phyloP scores from a whole-genome alignment of 35 echinoderm and acorn worm species.

The Apostichopus californicus region DNA sequence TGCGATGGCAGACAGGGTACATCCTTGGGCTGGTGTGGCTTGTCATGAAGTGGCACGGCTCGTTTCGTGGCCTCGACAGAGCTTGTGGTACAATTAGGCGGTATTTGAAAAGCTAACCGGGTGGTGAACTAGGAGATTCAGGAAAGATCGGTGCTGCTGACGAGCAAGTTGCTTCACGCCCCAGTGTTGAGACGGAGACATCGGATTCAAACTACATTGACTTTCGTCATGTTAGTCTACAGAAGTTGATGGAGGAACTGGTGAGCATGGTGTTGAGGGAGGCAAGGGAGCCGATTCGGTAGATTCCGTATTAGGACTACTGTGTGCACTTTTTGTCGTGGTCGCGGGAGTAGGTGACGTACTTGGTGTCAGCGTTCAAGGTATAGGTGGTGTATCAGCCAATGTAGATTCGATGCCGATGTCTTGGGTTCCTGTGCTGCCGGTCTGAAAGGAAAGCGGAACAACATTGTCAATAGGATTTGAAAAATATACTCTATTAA shows the following conservation, averaged over 20 bases:
- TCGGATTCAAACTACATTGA: neutral
- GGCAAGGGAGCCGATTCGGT: neutral
- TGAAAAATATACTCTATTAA: too few relatives aligned
- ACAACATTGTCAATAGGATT: neutral
- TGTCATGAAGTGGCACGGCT: too few relatives aligned
- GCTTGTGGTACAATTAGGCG: neutral
- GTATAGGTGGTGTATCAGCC: neutral
- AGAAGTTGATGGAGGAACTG: neutral
- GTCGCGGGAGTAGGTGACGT: neutral
- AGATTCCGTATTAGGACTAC: neutral
- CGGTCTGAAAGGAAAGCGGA: too few relatives aligned
- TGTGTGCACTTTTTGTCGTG: neutral
- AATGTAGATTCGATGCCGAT: neutral
- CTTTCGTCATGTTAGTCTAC: neutral
- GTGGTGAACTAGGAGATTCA: neutral
- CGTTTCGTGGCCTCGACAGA: too few relatives aligned
- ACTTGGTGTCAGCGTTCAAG: neutral
- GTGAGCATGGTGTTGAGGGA: neutral
- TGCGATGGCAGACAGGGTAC: too few relatives aligned
- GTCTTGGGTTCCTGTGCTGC: conserved; percentile 1
- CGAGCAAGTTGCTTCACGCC: neutral
- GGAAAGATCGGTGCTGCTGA: neutral
- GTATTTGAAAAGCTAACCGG: conserved; percentile 10
- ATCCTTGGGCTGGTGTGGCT: too few relatives aligned
- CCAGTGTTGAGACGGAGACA: neutral